Evolutionary conservation across 2,113 vertebrate genomes (phyloP).

Genomic region (Columba livia): DNA sequence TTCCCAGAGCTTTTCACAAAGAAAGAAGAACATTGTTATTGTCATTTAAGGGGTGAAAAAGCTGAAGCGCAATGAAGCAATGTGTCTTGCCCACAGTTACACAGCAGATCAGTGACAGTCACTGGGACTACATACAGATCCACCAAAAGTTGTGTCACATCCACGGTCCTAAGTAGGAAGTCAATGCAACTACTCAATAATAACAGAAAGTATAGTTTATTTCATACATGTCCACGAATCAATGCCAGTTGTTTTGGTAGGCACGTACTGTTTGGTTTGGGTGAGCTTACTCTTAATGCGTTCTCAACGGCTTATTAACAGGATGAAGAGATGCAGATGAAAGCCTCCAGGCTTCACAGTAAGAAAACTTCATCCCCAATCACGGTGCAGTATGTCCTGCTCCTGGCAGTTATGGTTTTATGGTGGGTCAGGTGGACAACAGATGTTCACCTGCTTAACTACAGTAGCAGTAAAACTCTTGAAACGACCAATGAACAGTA

Average conservation of each 20-base stretch:
- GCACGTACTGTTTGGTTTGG: not conserved
- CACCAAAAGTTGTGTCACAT: not conserved
- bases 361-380: not conserved
- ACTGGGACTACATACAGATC: not conserved
- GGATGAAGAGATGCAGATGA: not conserved
- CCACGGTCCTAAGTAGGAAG: not conserved
- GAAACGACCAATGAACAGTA: not conserved
- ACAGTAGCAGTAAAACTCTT: constrained; percentile 40
- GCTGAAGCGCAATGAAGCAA: not conserved
- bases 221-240: not conserved
- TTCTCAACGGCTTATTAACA: not conserved
- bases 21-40: not conserved
- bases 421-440: not conserved
- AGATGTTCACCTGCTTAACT: constrained; percentile 57
- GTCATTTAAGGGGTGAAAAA: not conserved
- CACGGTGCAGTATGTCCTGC: not conserved
- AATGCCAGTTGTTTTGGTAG: not conserved
- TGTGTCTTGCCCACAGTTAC: not conserved
- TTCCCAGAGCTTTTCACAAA: not conserved
- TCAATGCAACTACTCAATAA: not conserved
- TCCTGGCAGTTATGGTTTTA: constrained; percentile 3
- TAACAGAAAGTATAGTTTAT: constrained; percentile 3
- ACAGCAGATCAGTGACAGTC: not conserved
- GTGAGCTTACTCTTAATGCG: not conserved
- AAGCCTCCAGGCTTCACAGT: not conserved